phyloP scores from a whole-genome alignment of 2,113 vertebrate genomes.

The Zapus hudsonius region DNA sequence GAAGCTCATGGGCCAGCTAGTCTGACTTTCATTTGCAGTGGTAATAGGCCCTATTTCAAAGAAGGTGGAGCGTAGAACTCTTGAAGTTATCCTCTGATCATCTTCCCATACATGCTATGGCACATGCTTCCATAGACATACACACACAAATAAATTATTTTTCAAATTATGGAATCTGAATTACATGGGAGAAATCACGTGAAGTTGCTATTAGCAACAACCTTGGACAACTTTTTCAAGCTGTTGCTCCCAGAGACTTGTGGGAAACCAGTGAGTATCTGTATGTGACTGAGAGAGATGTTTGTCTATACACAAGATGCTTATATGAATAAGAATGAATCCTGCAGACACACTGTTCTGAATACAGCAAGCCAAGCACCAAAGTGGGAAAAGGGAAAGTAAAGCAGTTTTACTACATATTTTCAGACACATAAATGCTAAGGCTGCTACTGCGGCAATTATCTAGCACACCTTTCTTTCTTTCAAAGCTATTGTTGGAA shows the following conservation, averaged over 20 bases:
- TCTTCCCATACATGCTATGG: too few species aligned
- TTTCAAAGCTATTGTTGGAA: slow-evolving; percentile 50
- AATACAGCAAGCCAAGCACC: background rate
- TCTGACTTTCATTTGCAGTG: too few species aligned
- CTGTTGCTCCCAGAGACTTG: background rate
- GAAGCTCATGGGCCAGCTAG: too few species aligned
- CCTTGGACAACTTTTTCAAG: slow-evolving; percentile 8
- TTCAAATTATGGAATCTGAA: slow-evolving; percentile 22
- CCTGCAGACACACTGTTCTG: background rate
- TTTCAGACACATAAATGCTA: slow-evolving; percentile 11
- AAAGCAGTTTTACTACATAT: background rate
- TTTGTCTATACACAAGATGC: background rate
- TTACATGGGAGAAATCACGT: background rate
- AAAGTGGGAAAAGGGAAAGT: background rate
- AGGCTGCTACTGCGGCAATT: slow-evolving; percentile 45
- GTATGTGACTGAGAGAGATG: background rate
- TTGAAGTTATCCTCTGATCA: too few species aligned
- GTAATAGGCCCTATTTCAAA: too few species aligned
- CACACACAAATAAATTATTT: too few species aligned
- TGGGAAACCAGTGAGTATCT: background rate
- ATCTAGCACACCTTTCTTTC: slow-evolving; percentile 29
- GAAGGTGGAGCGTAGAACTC: too few species aligned
- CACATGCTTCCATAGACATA: too few species aligned
- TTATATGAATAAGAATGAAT: background rate
- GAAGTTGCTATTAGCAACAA: slow-evolving; percentile 34